Evolutionary conservation across 2,113 vertebrate genomes (phyloP), one percentile per base, ranked within the genome.

Genomic region (Poeciliopsis retropinna): DNA sequence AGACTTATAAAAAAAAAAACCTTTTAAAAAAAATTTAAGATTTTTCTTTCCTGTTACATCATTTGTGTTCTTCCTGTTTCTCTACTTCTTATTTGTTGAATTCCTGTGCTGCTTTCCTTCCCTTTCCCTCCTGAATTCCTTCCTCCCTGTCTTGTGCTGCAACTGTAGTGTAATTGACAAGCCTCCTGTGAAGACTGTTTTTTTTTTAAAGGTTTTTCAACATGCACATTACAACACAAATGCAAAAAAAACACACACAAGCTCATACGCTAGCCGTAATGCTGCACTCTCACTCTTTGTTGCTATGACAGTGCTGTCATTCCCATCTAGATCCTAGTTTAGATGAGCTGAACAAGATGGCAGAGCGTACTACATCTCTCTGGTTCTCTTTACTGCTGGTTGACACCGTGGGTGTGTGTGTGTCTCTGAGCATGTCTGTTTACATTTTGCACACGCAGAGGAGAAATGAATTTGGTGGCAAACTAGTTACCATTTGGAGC

Each of bases 121-220:
- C 34, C 17, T 60, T 39, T 57, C 63, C 77, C 32, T 64, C 71
- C 68, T 68, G 28, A 72, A 76, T n/a, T n/a, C 28, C 14, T 67
- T 67, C 68, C 70, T 69, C 76, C 78, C 73, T 84, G 64, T 82
- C 76, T 68, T 72, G 28, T 6, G 1, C 72, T 29, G 22, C 74
- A 67, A 31, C 78, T 78, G 64, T 28, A 60, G 25, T 85, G 31
- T 75, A 67, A 76, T 66, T 78, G 77, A 78, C 80, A 75, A 70
- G 67, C 69, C 44, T 73, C 81, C 73, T 51, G 57, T 63, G 66
- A 6, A 47, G 47, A 31, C 34, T 11, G 30, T 31, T 12, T 37
- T 37, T 37, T n/a, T 72, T 73, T 75, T 78, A 70, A 54, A 65
- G 30, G n/a, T 75, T 60, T 75, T 47, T 71, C 0, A 8, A 22